These are phyloP conservation scores for Tragelaphus oryx DNA, from an alignment of 2,797 vertebrate species.

Conservation along the genomic window DNA sequence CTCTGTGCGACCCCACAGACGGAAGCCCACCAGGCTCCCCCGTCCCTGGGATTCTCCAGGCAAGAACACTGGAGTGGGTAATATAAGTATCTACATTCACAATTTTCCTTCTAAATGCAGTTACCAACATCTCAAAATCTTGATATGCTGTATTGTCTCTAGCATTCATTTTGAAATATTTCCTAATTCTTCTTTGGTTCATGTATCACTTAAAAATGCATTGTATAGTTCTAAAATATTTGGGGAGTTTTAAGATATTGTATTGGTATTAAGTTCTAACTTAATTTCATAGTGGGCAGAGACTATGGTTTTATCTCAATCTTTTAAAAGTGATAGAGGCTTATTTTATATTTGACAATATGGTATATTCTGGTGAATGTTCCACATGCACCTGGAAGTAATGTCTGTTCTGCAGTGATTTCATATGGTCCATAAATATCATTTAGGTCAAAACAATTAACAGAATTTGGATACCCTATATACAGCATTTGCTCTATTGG, in stretches of 20 bases:
- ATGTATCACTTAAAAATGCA: background rate
- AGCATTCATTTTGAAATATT: slow-evolving; percentile 15
- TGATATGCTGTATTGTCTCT: background rate
- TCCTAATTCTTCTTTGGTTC: background rate
- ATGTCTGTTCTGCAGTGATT: background rate
- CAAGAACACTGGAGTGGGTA: background rate
- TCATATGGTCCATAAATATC: background rate
- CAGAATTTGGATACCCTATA: background rate
- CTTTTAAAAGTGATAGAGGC: background rate
- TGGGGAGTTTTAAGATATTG: background rate
- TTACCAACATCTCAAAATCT: background rate
- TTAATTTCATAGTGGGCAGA: background rate
- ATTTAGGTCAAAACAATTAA: slow-evolving; percentile 11
- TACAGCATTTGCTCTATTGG: background rate
- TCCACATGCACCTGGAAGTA: background rate
- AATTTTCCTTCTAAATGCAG: background rate
- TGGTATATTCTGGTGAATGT: background rate
- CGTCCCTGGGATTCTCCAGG: no score
- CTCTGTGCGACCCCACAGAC: no score
- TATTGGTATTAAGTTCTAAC: background rate
- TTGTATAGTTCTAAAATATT: background rate
- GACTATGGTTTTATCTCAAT: background rate
- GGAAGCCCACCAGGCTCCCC: no score
- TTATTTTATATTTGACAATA: background rate
- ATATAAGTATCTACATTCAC: background rate